Evolutionary conservation across 2,113 vertebrate genomes (phyloP), one percentile per base, ranked within the genome.

Genomic region (Myrmecobius fasciatus): DNA sequence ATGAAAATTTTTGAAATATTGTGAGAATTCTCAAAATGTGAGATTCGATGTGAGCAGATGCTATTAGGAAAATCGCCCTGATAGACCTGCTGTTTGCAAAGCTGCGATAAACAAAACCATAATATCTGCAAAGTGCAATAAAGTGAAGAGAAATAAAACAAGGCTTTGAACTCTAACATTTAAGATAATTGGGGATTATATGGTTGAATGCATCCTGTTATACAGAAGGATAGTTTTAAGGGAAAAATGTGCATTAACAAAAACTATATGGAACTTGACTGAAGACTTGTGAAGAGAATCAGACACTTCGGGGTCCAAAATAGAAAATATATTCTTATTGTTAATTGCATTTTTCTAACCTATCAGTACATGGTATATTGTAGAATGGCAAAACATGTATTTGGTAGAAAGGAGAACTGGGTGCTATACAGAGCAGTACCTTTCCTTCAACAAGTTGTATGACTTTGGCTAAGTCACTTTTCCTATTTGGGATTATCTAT

Each of bases 91-190:
- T 75, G 12, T 14, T n/a, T 75, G 60, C 36, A n/a, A 1, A 5
- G 14, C n/a, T n/a, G 36, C 1, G 14, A 75, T 17, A 75, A n/a
- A 75, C 36, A 36, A 75, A 17, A 75, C 53, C 53, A 60, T 28
- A 31, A 60, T 60, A 60, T 31, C 54, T 60, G 54, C 54, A 31
- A 60, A 60, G 56, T 3, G 0, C 56, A 3, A 31, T 60, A 31
- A 60, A 56, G 54, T 1, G 28, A 12, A 60, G 54, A 25, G 31
- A 48, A 92, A 92, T 92, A 47, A 75, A 67, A 49, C 26, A 67
- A 67, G 31, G 60, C 60, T 92, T 92, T 52, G 60, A 83, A 83
- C 60, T 17, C 8, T 52, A 60, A 92, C 92, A 83, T 92, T 83
- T 83, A 31, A 25, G 92, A 92, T 54, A 43, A 83, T 25, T 52